Conservation (phyloP, 1,140 invertebrate genomes). For the Lepidotrigona ventralis region DNA sequence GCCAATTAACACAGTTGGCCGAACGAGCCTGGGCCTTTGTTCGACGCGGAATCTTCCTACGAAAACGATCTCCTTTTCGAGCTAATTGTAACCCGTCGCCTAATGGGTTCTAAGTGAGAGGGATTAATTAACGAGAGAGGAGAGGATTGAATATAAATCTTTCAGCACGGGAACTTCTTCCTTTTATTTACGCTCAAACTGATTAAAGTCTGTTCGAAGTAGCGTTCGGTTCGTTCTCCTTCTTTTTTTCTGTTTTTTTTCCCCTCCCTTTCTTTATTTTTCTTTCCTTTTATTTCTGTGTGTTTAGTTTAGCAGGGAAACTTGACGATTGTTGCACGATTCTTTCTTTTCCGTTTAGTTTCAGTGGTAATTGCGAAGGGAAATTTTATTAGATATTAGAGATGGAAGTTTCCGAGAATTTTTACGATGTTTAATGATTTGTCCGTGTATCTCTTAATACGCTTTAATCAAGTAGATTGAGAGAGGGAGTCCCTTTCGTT, state of each 20-base stretch:
- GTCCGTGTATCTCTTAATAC: too few species aligned
- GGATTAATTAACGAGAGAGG: slow-evolving; percentile 1
- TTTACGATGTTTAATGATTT: neutral
- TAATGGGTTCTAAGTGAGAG: neutral
- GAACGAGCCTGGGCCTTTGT: neutral
- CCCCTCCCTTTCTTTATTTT: neutral
- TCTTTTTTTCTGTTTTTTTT: neutral
- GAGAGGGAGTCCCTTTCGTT: neutral
- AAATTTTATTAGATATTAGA: neutral
- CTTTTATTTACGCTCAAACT: neutral
- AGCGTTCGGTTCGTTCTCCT: neutral
- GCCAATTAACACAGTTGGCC: neutral
- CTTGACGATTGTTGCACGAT: too few species aligned
- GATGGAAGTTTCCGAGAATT: neutral
- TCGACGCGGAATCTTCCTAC: neutral
- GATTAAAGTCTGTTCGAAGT: slow-evolving; percentile 1
- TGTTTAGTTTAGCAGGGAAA: too few species aligned
- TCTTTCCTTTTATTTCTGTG: neutral
- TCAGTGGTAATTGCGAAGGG: neutral
- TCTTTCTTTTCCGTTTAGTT: neutral
- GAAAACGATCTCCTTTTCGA: neutral
- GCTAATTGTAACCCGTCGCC: neutral
- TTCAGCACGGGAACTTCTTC: neutral
- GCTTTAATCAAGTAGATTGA: too few species aligned
- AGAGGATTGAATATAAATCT: neutral